Base-by-base conservation (phyloP, 2,888 invertebrate genomes). In the Margaritifera margaritifera region DNA sequence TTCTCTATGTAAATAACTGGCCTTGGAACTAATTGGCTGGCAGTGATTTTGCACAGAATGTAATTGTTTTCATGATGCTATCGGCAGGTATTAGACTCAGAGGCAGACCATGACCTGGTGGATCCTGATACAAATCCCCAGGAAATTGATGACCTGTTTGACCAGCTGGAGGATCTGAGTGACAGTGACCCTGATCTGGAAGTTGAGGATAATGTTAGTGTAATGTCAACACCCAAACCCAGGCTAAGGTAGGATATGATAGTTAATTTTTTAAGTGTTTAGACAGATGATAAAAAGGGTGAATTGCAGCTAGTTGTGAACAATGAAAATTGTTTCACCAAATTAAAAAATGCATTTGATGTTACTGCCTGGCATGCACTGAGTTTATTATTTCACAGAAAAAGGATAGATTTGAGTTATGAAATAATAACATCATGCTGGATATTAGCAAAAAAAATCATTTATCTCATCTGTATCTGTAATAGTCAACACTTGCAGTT, bases 181-280 rank as follows among this genome's bases (percentile, higher is more conserved):
- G 99, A 99, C 89, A 97, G 97, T 19, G 97, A 96, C 0, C 97
- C 96, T 11, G 97, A 97, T 87, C 79, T 88, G 60, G 98, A 98
- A 90, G 97, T 96, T 64, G 42, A 42, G 42, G 98, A 98, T 90
- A 97, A 96, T 64, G 94, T 98, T 92, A 97, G 97, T 88, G 96
- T 98, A 86, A 95, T 96, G 76, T 98, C 98, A 80, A 98, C 98
- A 60, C 98, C 98, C 24, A 98, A 98, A 90, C 98, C 98, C 60
- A 96, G 96, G 80, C 92, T 99, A 65, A 80, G 85, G 87, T 86
- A 71, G 31, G 65, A 31, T 20, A 20, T n/a, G 60, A 15, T 6
- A 22, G 6, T 55, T 8, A 24, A 15, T 62, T 62, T n/a, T n/a
- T n/a, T n/a, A n/a, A n/a, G n/a, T n/a, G n/a, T 27, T 27, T 31